Evolutionary conservation across 2,797 vertebrate genomes (phyloP).

Genomic region (Melanotaenia pygmaea): DNA sequence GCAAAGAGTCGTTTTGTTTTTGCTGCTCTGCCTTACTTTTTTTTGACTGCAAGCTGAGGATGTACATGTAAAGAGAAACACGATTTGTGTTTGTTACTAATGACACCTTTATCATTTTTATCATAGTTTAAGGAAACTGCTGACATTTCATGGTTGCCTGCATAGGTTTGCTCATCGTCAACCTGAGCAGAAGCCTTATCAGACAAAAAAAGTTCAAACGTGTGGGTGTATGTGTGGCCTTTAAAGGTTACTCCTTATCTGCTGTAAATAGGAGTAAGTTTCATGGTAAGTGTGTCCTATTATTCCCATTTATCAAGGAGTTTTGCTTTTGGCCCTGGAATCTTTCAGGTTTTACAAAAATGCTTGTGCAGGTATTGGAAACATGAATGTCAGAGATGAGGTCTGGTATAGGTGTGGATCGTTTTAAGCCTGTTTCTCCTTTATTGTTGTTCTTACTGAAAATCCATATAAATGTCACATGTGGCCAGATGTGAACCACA

Average conservation of each 20-base stretch:
- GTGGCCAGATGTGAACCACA: no score
- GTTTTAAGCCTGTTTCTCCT: not conserved
- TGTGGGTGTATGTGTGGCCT: slow-evolving; percentile 11
- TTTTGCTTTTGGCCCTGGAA: not conserved
- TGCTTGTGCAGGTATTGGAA: not conserved
- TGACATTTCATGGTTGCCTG: slow-evolving; percentile 21
- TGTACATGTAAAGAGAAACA: not conserved
- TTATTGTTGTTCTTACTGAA: not conserved
- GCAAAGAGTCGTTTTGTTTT: not conserved
- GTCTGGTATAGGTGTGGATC: not conserved
- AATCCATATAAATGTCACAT: no score
- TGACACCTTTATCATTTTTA: slow-evolving; percentile 9
- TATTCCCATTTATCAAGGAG: slow-evolving; percentile 7
- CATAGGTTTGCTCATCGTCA: slow-evolving; percentile 12
- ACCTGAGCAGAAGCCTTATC: slow-evolving; percentile 16
- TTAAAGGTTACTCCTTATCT: slow-evolving; percentile 33
- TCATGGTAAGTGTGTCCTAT: slow-evolving; percentile 13
- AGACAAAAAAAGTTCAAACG: slow-evolving; percentile 13
- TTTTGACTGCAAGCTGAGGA: not conserved
- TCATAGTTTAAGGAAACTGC: slow-evolving; percentile 8
- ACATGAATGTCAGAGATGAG: not conserved
- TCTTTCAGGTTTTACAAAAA: slow-evolving; percentile 1
- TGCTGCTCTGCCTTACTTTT: not conserved
- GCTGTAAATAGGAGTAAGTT: slow-evolving; percentile 4
- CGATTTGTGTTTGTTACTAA: slow-evolving; percentile 1